phyloP scores from a whole-genome alignment of 2,888 invertebrate species.

The Eupithecia subfuscata region DNA sequence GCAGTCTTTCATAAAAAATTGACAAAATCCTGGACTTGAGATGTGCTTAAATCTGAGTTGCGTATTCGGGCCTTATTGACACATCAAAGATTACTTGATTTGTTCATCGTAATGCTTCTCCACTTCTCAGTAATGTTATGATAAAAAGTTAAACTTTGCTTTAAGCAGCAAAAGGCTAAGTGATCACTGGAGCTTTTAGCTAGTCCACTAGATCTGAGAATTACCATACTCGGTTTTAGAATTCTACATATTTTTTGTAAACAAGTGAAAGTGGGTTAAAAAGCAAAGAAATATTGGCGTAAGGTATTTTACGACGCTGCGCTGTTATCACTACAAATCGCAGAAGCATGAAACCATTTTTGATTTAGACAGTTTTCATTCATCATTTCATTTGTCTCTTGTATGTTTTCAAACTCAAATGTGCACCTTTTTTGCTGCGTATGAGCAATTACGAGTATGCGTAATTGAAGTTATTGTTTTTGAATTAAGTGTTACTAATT shows the following conservation, averaged over 20 bases:
- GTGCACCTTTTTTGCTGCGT: not conserved
- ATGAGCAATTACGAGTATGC: not conserved
- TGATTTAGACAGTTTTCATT: not conserved
- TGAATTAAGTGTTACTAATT: not conserved
- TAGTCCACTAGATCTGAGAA: conserved; percentile 3
- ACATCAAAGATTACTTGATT: not conserved
- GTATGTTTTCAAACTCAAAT: not conserved
- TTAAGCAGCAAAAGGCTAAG: not conserved
- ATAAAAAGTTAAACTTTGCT: not conserved
- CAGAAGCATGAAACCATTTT: not conserved
- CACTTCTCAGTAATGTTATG: not conserved
- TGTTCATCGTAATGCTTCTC: not conserved
- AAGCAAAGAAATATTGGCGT: not conserved
- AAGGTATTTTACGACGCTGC: not conserved
- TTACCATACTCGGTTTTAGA: not conserved
- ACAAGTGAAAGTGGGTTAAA: not conserved
- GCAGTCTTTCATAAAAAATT: no score
- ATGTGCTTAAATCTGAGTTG: no score
- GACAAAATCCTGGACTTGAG: no score
- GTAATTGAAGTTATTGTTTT: not conserved
- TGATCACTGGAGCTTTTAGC: conserved; percentile 4
- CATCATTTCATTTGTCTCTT: not conserved
- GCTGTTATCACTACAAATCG: not conserved
- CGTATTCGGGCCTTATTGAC: not conserved
- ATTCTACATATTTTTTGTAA: not conserved